A percentile compares a stretch with the other conserved stretches of the same genome.
Conservation (phyloP, 2,113 vertebrate genomes). For the Eonycteris spelaea region DNA sequence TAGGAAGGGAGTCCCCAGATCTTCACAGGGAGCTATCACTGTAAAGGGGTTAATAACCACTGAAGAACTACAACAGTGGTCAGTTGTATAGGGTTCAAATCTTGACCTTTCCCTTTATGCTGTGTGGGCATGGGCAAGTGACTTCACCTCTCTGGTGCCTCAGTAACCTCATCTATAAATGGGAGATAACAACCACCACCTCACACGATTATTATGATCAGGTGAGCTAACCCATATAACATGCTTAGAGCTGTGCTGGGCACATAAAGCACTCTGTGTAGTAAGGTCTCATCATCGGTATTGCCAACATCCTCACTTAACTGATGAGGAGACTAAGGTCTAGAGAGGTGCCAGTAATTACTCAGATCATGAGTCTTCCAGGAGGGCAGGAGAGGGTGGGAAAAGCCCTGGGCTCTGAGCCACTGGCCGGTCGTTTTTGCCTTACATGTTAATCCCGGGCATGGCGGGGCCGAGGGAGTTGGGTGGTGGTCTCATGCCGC, state of each 20-base stretch:
- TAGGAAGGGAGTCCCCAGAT: background rate
- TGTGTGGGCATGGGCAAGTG: background rate
- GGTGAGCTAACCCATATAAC: rapidly evolving
- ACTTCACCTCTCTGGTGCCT: slow-evolving; percentile 21
- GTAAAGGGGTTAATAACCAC: background rate
- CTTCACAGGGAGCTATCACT: background rate
- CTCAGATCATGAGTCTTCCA: background rate
- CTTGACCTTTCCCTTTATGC: background rate
- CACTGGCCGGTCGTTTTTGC: background rate
- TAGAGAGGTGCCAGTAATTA: background rate
- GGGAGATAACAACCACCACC: background rate
- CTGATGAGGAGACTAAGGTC: background rate
- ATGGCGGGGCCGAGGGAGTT: slow-evolving; percentile 97
- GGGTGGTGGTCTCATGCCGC: slow-evolving; percentile 99
- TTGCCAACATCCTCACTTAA: background rate
- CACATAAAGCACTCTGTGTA: rapidly evolving
- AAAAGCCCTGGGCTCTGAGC: background rate
- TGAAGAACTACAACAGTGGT: background rate
- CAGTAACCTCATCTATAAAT: background rate
- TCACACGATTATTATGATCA: rapidly evolving
- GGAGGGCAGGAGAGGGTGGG: background rate
- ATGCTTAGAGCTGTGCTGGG: rapidly evolving
- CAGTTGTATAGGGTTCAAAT: background rate
- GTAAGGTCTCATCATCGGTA: background rate
- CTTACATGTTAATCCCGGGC: slow-evolving; percentile 99